Conservation (phyloP, 2,797 vertebrate species). For the Dryobates pubescens region DNA sequence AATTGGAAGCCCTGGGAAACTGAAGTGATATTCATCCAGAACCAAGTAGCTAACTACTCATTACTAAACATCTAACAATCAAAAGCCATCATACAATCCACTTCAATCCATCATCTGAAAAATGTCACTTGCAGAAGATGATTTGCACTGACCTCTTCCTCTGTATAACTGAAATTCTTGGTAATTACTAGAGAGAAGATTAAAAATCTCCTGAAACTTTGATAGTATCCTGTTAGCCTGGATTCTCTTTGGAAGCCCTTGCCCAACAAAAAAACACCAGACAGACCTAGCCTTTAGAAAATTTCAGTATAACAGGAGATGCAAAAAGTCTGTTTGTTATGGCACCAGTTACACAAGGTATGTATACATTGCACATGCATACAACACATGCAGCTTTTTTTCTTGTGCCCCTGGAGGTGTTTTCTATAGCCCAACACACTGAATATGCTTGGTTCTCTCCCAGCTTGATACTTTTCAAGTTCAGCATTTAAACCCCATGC, state of each 20-base stretch:
- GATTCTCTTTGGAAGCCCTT: background rate
- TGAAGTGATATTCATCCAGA: background rate
- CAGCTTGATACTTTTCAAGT: background rate
- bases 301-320: background rate
- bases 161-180: background rate
- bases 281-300: background rate
- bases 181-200: background rate
- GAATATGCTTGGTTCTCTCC: background rate
- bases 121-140: background rate
- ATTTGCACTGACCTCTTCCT: background rate
- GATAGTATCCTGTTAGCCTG: background rate
- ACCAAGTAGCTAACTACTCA: background rate
- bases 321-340: background rate
- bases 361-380: background rate
- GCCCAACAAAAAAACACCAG: background rate
- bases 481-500: background rate
- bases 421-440: background rate
- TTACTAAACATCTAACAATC: background rate
- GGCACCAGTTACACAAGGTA: background rate
- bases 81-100: background rate
- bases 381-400: background rate
- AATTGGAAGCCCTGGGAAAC: background rate
- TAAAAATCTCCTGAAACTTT: background rate
- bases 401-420: background rate
- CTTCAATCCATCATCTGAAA: background rate